Evolutionary conservation across 2,888 invertebrate species (phyloP).

Genomic region (Polia nebulosa): DNA sequence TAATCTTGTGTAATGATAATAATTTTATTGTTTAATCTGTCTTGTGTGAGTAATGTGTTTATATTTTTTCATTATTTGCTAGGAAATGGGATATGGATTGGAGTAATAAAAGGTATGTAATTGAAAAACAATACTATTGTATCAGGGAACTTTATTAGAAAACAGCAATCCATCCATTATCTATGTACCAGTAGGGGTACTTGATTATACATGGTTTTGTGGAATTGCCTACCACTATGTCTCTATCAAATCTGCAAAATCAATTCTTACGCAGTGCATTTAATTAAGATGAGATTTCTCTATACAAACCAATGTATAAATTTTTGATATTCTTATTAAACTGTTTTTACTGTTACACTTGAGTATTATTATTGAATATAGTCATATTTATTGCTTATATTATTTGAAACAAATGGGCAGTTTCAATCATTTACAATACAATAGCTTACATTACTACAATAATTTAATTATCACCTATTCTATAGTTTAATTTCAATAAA

Average conservation of each 20-base stretch:
- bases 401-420: conserved; percentile 56
- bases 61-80: conserved; percentile 7
- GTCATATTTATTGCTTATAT: conserved; percentile 76
- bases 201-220: conserved; percentile 62
- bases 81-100: conserved; percentile 26
- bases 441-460: conserved; percentile 55
- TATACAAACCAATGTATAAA: conserved; percentile 65
- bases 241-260: conserved; percentile 69
- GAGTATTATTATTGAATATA: conserved; percentile 78
- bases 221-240: conserved; percentile 57
- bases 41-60: conserved; percentile 17
- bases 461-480: conserved; percentile 53
- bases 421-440: conserved; percentile 64
- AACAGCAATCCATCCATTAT: conserved; percentile 74
- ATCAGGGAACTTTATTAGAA: conserved; percentile 76
- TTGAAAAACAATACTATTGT: conserved; percentile 56
- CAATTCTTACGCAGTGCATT: conserved; percentile 79
- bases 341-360: conserved; percentile 71
- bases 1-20: conserved; percentile 43
- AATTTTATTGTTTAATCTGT: conserved; percentile 18
- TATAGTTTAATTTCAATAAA: conserved; percentile 47
- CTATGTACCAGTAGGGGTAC: conserved; percentile 63
- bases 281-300: conserved; percentile 55
- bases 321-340: conserved; percentile 72
- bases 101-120: conserved; percentile 26